A percentile compares a stretch with the other conserved stretches of the same genome.
Conservation (phyloP, 2,113 vertebrate genomes). For the Anolis sagrei region DNA sequence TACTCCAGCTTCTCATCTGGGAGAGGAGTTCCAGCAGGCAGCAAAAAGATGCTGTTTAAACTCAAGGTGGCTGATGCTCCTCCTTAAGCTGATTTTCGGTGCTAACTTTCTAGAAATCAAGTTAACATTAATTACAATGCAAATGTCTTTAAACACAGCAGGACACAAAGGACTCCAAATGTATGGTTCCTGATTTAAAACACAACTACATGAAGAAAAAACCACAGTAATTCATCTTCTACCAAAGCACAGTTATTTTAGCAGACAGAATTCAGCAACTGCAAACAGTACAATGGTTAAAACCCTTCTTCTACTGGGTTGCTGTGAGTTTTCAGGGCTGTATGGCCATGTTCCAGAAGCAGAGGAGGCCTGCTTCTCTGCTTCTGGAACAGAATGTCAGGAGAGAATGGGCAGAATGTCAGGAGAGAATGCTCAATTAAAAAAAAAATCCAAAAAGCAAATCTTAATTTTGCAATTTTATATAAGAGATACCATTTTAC, state of each 20-base stretch:
- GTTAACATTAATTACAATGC: background rate
- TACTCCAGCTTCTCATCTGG: background rate
- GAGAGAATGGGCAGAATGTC: no score
- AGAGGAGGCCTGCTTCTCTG: no score
- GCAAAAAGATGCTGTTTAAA: background rate
- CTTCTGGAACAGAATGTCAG: no score
- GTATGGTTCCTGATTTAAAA: background rate
- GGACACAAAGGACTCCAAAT: background rate
- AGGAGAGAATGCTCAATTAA: no score
- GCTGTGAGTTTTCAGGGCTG: no score
- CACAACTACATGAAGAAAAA: background rate
- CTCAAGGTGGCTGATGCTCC: background rate
- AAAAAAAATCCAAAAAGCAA: no score
- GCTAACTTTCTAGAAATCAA: background rate
- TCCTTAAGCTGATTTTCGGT: background rate
- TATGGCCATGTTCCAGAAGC: no score
- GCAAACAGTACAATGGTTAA: background rate
- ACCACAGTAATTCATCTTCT: background rate
- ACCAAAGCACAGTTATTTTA: background rate
- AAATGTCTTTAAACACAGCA: slow-evolving; percentile 1
- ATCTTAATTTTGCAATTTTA: no score
- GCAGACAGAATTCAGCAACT: background rate
- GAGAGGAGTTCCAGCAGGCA: background rate
- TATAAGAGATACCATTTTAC: no score
- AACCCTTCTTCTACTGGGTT: no score